Percentiles rank a stretch among this genome's conserved stretches.
Conservation (phyloP, 2,888 invertebrate genomes). For the Drosophila colorata region DNA sequence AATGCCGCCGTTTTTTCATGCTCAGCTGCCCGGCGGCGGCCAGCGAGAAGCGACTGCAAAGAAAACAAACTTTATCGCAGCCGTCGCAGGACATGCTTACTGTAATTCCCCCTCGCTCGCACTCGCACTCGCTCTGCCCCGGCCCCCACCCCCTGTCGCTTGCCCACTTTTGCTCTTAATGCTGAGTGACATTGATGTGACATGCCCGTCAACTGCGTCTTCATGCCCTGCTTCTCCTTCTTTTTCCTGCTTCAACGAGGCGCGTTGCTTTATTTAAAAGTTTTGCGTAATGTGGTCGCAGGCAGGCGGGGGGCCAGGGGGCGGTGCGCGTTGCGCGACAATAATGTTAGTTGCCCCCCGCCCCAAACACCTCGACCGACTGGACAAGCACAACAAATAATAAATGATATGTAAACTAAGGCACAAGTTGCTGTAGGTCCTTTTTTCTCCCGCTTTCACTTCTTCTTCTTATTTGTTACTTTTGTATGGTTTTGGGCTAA, state of each 20-base stretch:
- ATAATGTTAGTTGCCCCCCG: constrained; percentile 58
- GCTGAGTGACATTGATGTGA: constrained; percentile 82
- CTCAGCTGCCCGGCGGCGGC: constrained; percentile 59
- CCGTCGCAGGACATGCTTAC: constrained; percentile 65
- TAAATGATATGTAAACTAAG: constrained; percentile 78
- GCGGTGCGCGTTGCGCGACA: constrained; percentile 37
- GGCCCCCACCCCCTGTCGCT: background rate
- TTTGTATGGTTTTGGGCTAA: constrained; percentile 15
- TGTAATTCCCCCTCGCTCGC: constrained; percentile 21
- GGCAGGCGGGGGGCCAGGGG: constrained; percentile 13
- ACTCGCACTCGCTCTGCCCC: background rate
- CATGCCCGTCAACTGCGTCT: constrained; percentile 69
- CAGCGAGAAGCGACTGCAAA: constrained; percentile 20
- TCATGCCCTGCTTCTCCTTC: constrained; percentile 4
- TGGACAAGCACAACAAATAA: constrained; percentile 64
- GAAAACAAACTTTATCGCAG: constrained; percentile 68
- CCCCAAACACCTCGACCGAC: constrained; percentile 54
- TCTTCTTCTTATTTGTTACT: background rate
- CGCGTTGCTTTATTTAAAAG: constrained; percentile 73
- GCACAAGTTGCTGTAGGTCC: constrained; percentile 63
- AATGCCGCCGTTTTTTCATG: constrained; percentile 62
- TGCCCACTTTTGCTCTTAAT: constrained; percentile 62
- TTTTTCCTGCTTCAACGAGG: constrained; percentile 23
- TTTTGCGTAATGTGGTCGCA: constrained; percentile 68
- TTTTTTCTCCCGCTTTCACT: constrained; percentile 3